Base-by-base conservation (phyloP, 2,113 vertebrate genomes). In the Merops nubicus region DNA sequence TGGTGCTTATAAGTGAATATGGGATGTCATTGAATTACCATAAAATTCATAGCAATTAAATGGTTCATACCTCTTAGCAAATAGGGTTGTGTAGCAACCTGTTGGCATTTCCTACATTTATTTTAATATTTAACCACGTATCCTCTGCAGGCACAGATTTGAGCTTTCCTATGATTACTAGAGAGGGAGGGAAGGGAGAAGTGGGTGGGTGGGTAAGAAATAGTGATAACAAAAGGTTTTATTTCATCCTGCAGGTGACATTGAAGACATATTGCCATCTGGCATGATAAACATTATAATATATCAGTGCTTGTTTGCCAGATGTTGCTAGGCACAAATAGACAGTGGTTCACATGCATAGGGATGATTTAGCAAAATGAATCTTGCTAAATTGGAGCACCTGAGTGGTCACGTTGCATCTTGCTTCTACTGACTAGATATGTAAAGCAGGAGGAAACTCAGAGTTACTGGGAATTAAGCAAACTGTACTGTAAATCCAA, bases 301-400 rank as follows among this genome's bases (percentile, higher is more conserved):
- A 97, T 64, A 98, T 98, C 97, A 97, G 88, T 13, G 80, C 97
- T 98, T 97, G 93, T 98, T 98, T 97, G 97, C 98, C 98, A 98
- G 98, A 97, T 98, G 98, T 96, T 97, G 85, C 91, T 97, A 96
- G 96, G 76, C 95, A 95, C 88, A 92, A 91, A 85, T 83, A 97
- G 81, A 77, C 93, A 94, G 93, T 88, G 69, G 91, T 95, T 97
- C 95, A 91, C 93, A 96, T 76, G 93, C 83, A 95, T 50, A 42
- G 87, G 65, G 92, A 97, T 94, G 94, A 96, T 97, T 97, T 97
- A 97, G 89, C 82, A 97, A 96, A 97, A 96, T 92, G 95, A 92
- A 93, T 97, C 96, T 97, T 96, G 62, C 85, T 97, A 96, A 97
- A 98, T 19, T 88, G 91, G 76, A 95, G 64, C 84, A 68, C 94